Evolutionary conservation across 1,140 invertebrate genomes (phyloP).

Genomic region (Apis dorsata): DNA sequence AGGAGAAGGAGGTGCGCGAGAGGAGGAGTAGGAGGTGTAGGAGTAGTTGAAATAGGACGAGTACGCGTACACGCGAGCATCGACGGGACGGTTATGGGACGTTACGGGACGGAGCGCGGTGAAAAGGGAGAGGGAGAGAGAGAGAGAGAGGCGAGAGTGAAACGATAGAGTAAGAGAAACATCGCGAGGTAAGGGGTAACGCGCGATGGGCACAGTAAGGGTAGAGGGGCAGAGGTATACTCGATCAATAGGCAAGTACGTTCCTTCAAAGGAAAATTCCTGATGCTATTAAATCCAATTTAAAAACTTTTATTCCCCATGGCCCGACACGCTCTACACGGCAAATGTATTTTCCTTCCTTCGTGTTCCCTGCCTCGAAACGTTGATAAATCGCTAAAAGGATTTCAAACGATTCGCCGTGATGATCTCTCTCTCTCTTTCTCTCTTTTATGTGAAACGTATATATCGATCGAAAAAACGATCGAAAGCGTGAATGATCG

Average conservation of each 20-base stretch:
- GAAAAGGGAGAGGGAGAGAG: conserved; percentile 6
- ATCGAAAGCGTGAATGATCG: not conserved
- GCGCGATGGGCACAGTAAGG: conserved; percentile 24
- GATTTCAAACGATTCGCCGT: conserved; percentile 72
- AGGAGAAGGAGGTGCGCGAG: not conserved
- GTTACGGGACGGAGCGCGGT: conserved; percentile 12
- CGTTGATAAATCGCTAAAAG: conserved; percentile 74
- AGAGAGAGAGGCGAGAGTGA: not conserved
- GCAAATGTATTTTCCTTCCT: conserved; percentile 61
- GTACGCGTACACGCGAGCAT: conserved; percentile 36
- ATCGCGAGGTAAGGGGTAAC: conserved; percentile 47
- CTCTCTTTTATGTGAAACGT: not conserved
- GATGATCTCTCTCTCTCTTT: not conserved
- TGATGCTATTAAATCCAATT: conserved; percentile 79
- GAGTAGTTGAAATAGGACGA: conserved; percentile 45
- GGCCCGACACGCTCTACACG: conserved; percentile 27
- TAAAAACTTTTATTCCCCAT: conserved; percentile 76
- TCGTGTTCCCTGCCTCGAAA: conserved; percentile 49
- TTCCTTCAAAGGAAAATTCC: conserved; percentile 79
- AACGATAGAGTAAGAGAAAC: conserved; percentile 42
- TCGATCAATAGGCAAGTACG: conserved; percentile 74
- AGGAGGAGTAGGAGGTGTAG: conserved; percentile 7
- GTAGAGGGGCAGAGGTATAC: conserved; percentile 32
- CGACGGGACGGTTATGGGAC: not conserved
- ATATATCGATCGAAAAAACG: not conserved